A percentile compares a stretch with the other conserved stretches of the same genome.
phyloP scores from a whole-genome alignment of 1,140 invertebrate species.

The Pseudobourletiella spinata region DNA sequence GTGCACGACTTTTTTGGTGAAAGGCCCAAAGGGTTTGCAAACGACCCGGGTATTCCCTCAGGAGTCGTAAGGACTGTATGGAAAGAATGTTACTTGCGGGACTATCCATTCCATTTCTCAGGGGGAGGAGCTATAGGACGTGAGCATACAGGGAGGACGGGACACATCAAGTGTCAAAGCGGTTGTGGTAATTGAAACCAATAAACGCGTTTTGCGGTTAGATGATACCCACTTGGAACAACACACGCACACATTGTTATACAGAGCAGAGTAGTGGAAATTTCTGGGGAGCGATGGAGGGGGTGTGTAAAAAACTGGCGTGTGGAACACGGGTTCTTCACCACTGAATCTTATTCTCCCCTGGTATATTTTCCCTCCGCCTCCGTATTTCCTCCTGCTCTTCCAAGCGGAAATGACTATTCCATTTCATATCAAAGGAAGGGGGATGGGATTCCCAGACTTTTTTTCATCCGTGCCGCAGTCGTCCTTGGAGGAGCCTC shows the following conservation, averaged over 20 bases:
- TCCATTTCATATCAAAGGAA: neutral
- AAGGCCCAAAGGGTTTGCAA: too few relatives aligned
- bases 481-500: too few relatives aligned
- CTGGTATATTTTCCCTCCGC: neutral
- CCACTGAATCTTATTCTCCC: too few relatives aligned
- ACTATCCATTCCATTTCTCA: neutral
- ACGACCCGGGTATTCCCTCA: neutral
- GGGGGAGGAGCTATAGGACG: neutral
- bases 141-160: too few relatives aligned
- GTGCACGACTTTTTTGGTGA: too few relatives aligned
- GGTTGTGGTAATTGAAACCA: neutral
- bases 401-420: conserved; percentile 1
- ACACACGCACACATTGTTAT: neutral
- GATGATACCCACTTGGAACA: neutral
- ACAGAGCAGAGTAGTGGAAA: neutral
- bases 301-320: too few relatives aligned
- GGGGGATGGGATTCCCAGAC: too few relatives aligned
- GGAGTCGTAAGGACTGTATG: neutral
- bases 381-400: neutral
- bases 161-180: too few relatives aligned
- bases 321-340: too few relatives aligned
- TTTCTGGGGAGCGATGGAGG: too few relatives aligned
- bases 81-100: neutral
- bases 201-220: neutral
- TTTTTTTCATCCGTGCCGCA: too few relatives aligned